Evolutionary conservation across 2,888 invertebrate genomes (phyloP), one percentile per base, ranked within the genome.

Genomic region (Scaptomyza flava): DNA sequence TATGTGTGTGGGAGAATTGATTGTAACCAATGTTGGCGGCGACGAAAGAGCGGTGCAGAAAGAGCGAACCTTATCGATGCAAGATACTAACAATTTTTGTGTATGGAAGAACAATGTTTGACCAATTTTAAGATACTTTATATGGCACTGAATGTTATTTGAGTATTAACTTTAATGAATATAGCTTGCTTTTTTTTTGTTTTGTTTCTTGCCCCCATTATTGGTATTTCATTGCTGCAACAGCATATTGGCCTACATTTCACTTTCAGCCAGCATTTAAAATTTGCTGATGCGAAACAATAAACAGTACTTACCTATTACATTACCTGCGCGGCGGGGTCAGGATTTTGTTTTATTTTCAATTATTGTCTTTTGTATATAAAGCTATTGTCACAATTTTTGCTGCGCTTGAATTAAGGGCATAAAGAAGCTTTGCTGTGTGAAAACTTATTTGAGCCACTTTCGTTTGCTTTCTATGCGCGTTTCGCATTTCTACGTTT

Each of bases 191-290:
- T 1, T 17, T 17, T 17, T 17, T 30, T 17, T 7, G 31, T 17
- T 14, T 36, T 33, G 52, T 14, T 17, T 23, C 14, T 27, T 11
- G 8, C 8, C 7, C 12, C 47, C 11, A 33, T 23, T 23, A 33
- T 23, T 23, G 3, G 3, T 23, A 23, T 23, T 17, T 17, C 17
- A 17, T 17, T 1, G 17, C 17, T 17, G 17, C 17, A 17, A 17
- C 17, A 17, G 17, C 23, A 2, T 23, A 23, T 27, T 69, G 69
- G 53, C 72, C 60, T 34, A 65, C 34, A 70, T 73, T 70, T 70
- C 73, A 73, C 73, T 66, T 62, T 73, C 69, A 41, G 61, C 46
- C 47, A 52, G 38, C 31, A 42, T 71, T 71, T 56, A 56, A 70
- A 48, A 33, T 12, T 20, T 8, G 27, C 48, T 41, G 38, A 58